A percentile compares a stretch with the other conserved stretches of the same genome.
Conservation (phyloP, 2,113 vertebrate species). For the Tragulus kanchil region DNA sequence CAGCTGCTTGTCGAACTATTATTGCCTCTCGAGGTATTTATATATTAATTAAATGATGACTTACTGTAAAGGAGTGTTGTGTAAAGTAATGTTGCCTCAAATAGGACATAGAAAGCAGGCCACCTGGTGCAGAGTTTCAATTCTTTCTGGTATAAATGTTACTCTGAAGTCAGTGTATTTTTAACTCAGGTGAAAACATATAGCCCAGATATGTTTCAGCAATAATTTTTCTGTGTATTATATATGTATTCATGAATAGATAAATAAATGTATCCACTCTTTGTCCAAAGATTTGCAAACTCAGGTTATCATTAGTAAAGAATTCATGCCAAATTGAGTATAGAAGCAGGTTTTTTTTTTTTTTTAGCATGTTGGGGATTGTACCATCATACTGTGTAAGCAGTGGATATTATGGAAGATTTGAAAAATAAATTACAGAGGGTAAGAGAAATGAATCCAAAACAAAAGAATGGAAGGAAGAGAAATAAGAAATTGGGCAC, state of each 20-base stretch:
- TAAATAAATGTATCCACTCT: neutral
- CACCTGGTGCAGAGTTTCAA: neutral
- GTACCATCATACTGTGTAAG: neutral
- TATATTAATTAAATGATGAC: conserved; percentile 67
- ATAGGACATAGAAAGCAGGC: neutral
- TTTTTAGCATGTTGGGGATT: neutral
- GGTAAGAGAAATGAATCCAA: neutral
- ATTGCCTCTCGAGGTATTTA: conserved; percentile 69
- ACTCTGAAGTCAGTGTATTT: conserved; percentile 41
- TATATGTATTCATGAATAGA: neutral
- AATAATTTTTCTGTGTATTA: neutral
- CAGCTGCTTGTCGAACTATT: conserved; percentile 68
- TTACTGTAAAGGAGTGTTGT: conserved; percentile 40
- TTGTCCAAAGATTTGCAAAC: neutral
- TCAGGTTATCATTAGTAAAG: neutral
- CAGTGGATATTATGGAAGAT: conserved; percentile 6
- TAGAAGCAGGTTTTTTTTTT: neutral
- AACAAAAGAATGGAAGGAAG: neutral
- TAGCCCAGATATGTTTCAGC: neutral
- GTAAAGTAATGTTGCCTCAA: conserved; percentile 16
- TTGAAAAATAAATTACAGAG: neutral
- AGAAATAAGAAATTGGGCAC: neutral
- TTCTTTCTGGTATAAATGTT: neutral
- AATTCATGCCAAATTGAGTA: neutral
- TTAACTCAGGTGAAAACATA: neutral